phyloP scores from a whole-genome alignment of 2,888 invertebrate species.

The Cyclophora punctaria region DNA sequence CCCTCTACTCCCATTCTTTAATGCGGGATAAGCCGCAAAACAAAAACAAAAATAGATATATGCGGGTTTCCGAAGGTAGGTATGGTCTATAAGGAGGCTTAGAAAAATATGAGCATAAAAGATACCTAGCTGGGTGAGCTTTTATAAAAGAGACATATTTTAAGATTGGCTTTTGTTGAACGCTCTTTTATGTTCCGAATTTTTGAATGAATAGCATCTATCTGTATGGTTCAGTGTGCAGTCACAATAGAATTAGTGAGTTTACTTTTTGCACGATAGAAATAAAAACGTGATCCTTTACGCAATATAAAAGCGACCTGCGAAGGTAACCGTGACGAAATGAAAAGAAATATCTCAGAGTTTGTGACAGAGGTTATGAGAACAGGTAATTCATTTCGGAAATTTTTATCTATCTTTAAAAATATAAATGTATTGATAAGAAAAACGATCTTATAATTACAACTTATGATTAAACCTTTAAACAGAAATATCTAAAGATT shows the following conservation, averaged over 20 bases:
- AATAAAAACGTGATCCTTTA: constrained; percentile 49
- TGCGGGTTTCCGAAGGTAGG: constrained; percentile 47
- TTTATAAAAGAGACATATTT: constrained; percentile 53
- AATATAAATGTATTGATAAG: too few relatives aligned
- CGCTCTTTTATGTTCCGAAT: constrained; percentile 58
- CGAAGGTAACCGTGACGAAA: constrained; percentile 60
- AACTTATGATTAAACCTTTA: constrained; percentile 1
- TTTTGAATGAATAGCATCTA: constrained; percentile 58
- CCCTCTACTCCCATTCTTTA: constrained; percentile 26
- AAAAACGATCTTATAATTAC: neutral
- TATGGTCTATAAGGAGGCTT: constrained; percentile 33
- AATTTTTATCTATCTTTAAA: too few relatives aligned
- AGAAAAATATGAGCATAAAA: constrained; percentile 30
- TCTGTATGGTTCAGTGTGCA: constrained; percentile 62
- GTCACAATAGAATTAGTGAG: constrained; percentile 53
- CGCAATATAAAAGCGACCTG: constrained; percentile 63
- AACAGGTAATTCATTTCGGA: too few relatives aligned
- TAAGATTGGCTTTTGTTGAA: constrained; percentile 55
- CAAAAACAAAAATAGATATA: constrained; percentile 44
- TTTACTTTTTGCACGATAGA: constrained; percentile 63
- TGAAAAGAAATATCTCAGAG: too few relatives aligned
- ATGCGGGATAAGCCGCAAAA: constrained; percentile 66
- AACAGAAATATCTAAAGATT: too few relatives aligned
- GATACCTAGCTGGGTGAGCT: constrained; percentile 34
- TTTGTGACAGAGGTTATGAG: too few relatives aligned